Conservation (phyloP, 2,113 vertebrate species). For the Strix aluco region DNA sequence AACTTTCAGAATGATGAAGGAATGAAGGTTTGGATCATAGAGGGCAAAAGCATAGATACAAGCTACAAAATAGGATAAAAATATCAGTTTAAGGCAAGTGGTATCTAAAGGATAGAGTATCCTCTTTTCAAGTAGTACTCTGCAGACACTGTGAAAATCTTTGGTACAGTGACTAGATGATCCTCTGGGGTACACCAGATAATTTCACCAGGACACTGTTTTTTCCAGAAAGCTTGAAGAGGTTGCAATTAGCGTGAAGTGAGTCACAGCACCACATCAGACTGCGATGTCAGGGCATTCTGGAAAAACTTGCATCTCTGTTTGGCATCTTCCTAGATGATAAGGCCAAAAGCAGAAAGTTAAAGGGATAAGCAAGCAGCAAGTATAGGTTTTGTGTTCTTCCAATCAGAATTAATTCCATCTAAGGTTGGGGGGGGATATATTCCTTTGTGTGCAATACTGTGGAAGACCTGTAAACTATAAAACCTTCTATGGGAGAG, state of each 20-base stretch:
- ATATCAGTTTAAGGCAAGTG: background rate
- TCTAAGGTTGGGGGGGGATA: fast-evolving
- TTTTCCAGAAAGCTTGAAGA: background rate
- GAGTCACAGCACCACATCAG: background rate
- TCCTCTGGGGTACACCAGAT: background rate
- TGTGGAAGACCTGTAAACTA: background rate
- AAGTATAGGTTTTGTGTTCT: background rate
- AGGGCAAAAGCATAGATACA: background rate
- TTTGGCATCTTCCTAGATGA: background rate
- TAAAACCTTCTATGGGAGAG: background rate
- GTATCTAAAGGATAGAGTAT: background rate
- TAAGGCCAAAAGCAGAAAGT: background rate
- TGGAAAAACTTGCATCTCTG: background rate
- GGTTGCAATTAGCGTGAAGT: background rate
- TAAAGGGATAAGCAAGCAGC: background rate
- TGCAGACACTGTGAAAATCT: background rate
- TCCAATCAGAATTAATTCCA: background rate
- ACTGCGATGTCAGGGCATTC: background rate
- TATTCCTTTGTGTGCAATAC: background rate
- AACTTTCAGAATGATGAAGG: background rate
- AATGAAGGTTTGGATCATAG: background rate
- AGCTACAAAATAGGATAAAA: background rate
- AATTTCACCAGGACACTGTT: background rate
- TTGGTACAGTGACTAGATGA: background rate
- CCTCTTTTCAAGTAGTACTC: background rate